These are phyloP conservation scores for Amphilophus citrinellus DNA, from an alignment of 2,113 vertebrate genomes.

Conservation along the genomic window DNA sequence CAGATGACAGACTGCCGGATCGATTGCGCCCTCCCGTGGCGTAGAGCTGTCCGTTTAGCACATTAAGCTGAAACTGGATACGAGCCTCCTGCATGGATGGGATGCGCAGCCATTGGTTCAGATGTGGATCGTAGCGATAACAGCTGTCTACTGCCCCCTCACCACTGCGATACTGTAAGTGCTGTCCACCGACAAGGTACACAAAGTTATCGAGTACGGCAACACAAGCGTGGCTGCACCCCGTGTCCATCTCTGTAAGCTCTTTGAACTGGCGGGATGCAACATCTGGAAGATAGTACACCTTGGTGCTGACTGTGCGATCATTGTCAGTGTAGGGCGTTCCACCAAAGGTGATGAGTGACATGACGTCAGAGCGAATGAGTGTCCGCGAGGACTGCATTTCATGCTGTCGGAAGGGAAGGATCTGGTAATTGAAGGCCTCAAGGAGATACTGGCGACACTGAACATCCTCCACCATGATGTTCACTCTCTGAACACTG, in stretches of 20 bases:
- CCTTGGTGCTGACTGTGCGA: slow-evolving; percentile 89
- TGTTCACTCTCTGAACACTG: slow-evolving; percentile 91
- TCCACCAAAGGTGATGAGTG: slow-evolving; percentile 92
- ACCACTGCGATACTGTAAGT: slow-evolving; percentile 94
- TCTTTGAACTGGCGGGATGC: slow-evolving; percentile 90
- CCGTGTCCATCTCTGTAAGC: slow-evolving; percentile 91
- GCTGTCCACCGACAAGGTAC: slow-evolving; percentile 94
- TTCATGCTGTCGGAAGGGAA: slow-evolving; percentile 96
- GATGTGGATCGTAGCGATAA: slow-evolving; percentile 94
- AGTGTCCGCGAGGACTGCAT: slow-evolving; percentile 91
- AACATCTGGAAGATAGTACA: slow-evolving; percentile 86
- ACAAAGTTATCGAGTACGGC: slow-evolving; percentile 96
- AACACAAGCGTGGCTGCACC: slow-evolving; percentile 94
- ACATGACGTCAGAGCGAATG: slow-evolving; percentile 88
- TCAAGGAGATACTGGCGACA: slow-evolving; percentile 95
- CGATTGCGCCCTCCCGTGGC: slow-evolving; percentile 95
- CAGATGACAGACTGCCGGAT: slow-evolving; percentile 92
- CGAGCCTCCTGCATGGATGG: slow-evolving; percentile 94
- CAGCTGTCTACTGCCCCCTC: slow-evolving; percentile 92
- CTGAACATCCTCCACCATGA: slow-evolving; percentile 95
- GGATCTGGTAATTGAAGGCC: slow-evolving; percentile 97
- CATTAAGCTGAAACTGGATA: slow-evolving; percentile 95
- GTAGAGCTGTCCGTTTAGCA: slow-evolving; percentile 86
- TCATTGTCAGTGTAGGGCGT: slow-evolving; percentile 97
- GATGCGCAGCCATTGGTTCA: slow-evolving; percentile 93